These are phyloP conservation scores for Picus viridis DNA, from an alignment of 2,797 vertebrate species.

Conservation along the genomic window DNA sequence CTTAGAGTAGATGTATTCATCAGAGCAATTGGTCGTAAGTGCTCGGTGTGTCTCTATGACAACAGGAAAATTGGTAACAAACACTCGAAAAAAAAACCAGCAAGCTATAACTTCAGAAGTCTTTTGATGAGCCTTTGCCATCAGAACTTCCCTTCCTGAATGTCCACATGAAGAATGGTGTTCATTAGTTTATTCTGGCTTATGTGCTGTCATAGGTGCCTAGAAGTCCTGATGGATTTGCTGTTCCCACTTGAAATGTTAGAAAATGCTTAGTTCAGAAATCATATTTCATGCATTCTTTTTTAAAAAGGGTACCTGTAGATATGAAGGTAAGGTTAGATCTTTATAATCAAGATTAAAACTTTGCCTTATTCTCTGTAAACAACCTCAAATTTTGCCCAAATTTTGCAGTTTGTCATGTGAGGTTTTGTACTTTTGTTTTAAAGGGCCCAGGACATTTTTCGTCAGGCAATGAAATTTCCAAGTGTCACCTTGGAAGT, in stretches of 20 bases:
- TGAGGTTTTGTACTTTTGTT: background rate
- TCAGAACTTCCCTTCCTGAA: background rate
- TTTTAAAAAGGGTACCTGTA: rapidly evolving
- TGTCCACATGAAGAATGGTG: background rate
- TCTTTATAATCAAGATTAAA: background rate
- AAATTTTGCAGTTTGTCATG: background rate
- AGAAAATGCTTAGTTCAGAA: background rate
- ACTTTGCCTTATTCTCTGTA: background rate
- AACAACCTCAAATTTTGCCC: background rate
- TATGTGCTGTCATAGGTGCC: background rate
- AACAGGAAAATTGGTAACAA: background rate
- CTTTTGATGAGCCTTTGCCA: background rate
- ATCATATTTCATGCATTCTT: background rate
- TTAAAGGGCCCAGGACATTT: slow-evolving; percentile 89
- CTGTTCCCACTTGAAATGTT: background rate
- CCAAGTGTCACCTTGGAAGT: slow-evolving; percentile 85
- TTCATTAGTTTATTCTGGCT: background rate
- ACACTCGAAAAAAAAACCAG: background rate
- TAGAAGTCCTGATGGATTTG: background rate
- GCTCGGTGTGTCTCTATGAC: background rate
- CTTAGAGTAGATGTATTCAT: background rate
- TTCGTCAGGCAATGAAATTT: slow-evolving; percentile 93
- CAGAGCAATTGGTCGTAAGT: background rate
- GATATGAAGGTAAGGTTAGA: background rate
- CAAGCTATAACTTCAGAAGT: background rate